A percentile compares a stretch with the other conserved stretches of the same genome.
These are phyloP conservation scores for Aviceda subcristata DNA, from an alignment of 2,113 vertebrate species.

Conservation along the genomic window DNA sequence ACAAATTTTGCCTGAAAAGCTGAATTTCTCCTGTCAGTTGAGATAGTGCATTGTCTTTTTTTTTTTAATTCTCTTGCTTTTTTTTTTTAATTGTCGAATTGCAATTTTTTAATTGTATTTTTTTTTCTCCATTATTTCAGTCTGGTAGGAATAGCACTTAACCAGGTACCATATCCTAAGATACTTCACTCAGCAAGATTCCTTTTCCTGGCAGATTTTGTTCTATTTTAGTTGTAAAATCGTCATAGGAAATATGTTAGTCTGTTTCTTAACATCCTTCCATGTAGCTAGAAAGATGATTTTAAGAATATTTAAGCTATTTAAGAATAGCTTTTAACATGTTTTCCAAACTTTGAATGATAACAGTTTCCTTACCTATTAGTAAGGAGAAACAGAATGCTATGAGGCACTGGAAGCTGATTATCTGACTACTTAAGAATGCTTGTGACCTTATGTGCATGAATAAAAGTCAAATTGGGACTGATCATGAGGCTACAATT, in stretches of 20 bases:
- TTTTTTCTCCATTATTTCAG: neutral
- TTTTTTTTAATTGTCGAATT: neutral
- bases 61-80: neutral
- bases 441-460: accelerated
- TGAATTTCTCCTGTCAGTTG: neutral
- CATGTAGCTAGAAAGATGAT: neutral
- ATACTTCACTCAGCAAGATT: neutral
- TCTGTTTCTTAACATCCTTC: neutral
- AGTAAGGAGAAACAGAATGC: neutral
- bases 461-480: neutral
- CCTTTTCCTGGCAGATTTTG: neutral
- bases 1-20: neutral
- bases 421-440: neutral
- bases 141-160: neutral
- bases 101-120: neutral
- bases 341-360: neutral
- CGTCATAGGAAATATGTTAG: neutral
- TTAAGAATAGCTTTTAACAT: neutral
- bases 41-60: neutral
- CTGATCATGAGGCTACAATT: neutral
- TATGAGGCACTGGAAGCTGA: neutral
- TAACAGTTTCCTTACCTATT: neutral
- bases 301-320: neutral
- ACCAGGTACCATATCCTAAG: neutral
- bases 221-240: neutral